Evolutionary conservation across 2,113 vertebrate genomes (phyloP), one percentile per base, ranked within the genome.

Genomic region (Tragulus kanchil): DNA sequence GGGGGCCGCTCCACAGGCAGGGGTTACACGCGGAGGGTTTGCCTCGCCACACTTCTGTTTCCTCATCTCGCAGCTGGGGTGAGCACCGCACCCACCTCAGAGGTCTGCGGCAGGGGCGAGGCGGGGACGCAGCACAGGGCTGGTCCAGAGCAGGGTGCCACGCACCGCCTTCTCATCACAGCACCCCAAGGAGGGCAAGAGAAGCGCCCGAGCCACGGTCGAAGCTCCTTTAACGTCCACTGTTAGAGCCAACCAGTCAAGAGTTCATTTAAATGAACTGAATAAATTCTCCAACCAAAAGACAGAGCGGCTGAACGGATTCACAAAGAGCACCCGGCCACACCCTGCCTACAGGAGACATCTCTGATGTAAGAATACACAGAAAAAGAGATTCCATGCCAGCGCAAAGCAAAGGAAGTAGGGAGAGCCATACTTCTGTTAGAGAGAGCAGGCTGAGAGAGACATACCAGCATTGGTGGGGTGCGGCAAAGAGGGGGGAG

Each of bases 21-120:
- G 58, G 17, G 28, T 12, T 54, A 19, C 21, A 45, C 71, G 19
- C 31, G 28, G 31, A 42, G 90, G 79, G 2, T 19, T 14, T 36
- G 58, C 56, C 16, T 62, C 48, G 58, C 52, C 52, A 28, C 48
- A n/a, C 36, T 52, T 64, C 9, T 1, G 17, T 31, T 45, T 56
- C 59, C 26, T 89, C 65, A 54, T 28, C 79, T 78, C 67, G 45
- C 71, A 54, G 88, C 45, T 1, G n/a, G 15, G 15, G 31, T 45
- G 12, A 65, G 54, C 84, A 85, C 12, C 0, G 0, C 4, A 17
- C 11, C 52, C 23, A 61, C 0, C 16, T 36, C 1, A 2, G 14
- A 45, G 56, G 12, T 4, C 10, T 15, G 8, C 0, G 3, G 59
- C 21, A 50, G 4, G 50, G 8, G n/a, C 26, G 45, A 21, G 21